Percentiles rank a stretch among this genome's conserved stretches.
These are phyloP conservation scores for Hypomesus transpacificus DNA, from an alignment of 2,113 vertebrate genomes.

Conservation along the genomic window DNA sequence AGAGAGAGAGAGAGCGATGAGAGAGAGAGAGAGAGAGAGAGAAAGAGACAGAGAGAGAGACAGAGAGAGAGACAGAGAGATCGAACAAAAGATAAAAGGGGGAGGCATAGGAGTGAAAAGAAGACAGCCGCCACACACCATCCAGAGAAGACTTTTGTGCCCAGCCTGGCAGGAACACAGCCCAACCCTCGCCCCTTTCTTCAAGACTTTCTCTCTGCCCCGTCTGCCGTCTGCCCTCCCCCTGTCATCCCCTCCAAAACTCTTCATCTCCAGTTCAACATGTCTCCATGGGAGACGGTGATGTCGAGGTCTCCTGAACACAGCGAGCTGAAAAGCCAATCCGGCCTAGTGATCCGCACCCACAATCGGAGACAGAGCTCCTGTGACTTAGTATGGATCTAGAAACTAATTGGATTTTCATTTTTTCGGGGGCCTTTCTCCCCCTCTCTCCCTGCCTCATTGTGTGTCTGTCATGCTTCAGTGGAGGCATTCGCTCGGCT, in stretches of 20 bases:
- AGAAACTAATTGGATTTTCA: slow-evolving; percentile 55
- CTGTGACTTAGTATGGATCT: slow-evolving; percentile 47
- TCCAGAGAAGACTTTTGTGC: slow-evolving; percentile 6
- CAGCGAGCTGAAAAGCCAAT: background rate
- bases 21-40: background rate
- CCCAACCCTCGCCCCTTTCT: slow-evolving; percentile 26
- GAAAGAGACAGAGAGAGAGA: background rate
- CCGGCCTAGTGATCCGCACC: slow-evolving; percentile 8
- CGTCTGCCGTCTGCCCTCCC: no score
- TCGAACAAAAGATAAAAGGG: background rate
- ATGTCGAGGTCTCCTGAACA: background rate
- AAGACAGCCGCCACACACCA: background rate
- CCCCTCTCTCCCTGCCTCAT: slow-evolving; percentile 16
- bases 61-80: background rate
- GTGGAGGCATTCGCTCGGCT: slow-evolving; percentile 29
- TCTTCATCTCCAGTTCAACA: no score
- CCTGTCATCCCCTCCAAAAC: no score
- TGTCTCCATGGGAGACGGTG: no score
- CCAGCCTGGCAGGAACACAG: slow-evolving; percentile 42
- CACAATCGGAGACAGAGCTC: slow-evolving; percentile 42
- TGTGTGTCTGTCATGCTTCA: slow-evolving; percentile 10
- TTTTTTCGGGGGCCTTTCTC: slow-evolving; percentile 42
- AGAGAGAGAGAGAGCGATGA: background rate
- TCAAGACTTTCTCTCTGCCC: background rate
- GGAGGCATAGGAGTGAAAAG: background rate